Conservation (phyloP, 2,888 invertebrate species). For the Drosophila planitibia region DNA sequence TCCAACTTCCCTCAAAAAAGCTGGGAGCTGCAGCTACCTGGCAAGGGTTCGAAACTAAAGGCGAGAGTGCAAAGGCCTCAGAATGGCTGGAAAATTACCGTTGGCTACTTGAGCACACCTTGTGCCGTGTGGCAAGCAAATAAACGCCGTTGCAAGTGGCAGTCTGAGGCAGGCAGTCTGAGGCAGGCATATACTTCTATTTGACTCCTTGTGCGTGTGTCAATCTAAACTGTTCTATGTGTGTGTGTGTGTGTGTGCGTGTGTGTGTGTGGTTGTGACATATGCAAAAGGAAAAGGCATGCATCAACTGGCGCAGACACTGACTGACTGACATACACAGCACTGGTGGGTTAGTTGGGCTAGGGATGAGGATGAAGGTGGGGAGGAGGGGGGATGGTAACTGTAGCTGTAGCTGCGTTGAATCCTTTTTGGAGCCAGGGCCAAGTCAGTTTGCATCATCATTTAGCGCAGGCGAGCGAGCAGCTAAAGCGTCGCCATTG, state of each 20-base stretch:
- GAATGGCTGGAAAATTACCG: constrained; percentile 47
- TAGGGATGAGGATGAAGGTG: not conserved
- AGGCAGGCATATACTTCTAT: not conserved
- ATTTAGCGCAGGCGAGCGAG: constrained; percentile 63
- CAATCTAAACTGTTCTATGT: constrained; percentile 37
- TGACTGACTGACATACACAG: constrained; percentile 17
- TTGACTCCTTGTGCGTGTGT: constrained; percentile 38
- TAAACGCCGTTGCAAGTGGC: constrained; percentile 41
- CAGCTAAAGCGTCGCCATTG: constrained; percentile 67
- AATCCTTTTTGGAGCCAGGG: constrained; percentile 43
- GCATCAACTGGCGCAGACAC: constrained; percentile 65
- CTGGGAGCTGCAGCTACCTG: not conserved
- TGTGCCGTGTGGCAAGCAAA: constrained; percentile 41
- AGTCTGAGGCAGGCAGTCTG: not conserved
- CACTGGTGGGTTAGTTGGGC: not conserved
- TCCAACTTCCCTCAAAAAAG: too few relatives aligned
- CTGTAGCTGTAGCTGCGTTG: not conserved
- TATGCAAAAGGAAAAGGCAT: constrained; percentile 72
- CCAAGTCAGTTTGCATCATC: constrained; percentile 77
- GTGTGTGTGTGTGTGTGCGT: constrained; percentile 32
- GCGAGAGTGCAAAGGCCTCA: constrained; percentile 61
- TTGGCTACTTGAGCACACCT: constrained; percentile 64
- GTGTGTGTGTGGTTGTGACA: constrained; percentile 31
- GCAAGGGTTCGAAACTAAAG: constrained; percentile 25
- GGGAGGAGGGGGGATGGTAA: not conserved